Evolutionary conservation across 64 coral and sea anemone species (phyloP).

Genomic region (Exaiptasia diaphana): DNA sequence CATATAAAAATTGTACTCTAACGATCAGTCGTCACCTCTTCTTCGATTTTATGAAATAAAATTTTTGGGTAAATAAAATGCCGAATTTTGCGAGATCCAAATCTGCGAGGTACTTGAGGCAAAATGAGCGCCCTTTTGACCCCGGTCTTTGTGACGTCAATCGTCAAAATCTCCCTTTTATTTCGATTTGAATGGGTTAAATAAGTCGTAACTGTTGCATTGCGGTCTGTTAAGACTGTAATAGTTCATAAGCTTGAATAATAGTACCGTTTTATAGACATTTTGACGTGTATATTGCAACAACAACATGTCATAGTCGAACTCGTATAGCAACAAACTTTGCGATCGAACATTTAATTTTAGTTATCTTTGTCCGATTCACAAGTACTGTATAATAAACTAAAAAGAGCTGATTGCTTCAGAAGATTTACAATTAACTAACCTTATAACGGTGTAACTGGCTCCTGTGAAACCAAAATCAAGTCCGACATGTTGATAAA

Average conservation of each 20-base stretch:
- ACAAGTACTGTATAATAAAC: not conserved
- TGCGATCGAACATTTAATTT: not conserved
- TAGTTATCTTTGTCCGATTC: not conserved
- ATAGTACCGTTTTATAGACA: not conserved
- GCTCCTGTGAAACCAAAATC: not conserved
- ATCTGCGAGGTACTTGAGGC: not conserved
- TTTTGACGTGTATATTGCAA: not conserved
- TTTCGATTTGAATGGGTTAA: not conserved
- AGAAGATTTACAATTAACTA: not conserved
- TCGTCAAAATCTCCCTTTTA: not conserved
- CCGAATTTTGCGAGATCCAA: not conserved
- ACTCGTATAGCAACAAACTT: not conserved
- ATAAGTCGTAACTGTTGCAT: not conserved
- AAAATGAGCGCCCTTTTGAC: not conserved
- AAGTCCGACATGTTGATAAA: not conserved
- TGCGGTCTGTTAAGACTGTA: not conserved
- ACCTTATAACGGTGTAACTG: not conserved
- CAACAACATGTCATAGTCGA: not conserved
- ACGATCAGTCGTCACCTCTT: not conserved
- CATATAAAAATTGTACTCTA: not conserved
- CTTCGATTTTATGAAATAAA: constrained; percentile 9
- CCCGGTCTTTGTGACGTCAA: not conserved
- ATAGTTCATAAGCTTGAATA: not conserved
- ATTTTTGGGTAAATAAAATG: constrained; percentile 11
- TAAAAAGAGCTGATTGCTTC: not conserved